Evolutionary conservation across 2,797 vertebrate species (phyloP).

Genomic region (Onychomys leucogaster): DNA sequence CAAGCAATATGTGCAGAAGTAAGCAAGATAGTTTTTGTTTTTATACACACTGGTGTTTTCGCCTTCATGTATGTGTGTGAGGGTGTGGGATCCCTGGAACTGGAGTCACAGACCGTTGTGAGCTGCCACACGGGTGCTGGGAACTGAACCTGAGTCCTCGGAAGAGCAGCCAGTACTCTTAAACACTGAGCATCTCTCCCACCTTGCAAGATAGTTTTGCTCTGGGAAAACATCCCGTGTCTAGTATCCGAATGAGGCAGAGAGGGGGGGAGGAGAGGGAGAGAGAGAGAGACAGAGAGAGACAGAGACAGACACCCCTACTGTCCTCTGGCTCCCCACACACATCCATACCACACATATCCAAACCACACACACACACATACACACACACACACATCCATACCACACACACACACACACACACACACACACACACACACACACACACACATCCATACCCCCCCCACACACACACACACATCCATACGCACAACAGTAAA

Average conservation of each 20-base stretch:
- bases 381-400: no score
- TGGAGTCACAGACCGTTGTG: not conserved
- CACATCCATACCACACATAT: no score
- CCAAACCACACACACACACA: no score
- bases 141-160: not conserved
- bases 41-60: not conserved
- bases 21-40: not conserved
- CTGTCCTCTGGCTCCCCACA: not conserved
- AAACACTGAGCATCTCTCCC: not conserved
- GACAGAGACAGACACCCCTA: not conserved
- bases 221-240: not conserved
- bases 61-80: not conserved
- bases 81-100: not conserved
- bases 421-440: no score
- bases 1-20: not conserved
- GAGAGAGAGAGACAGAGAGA: no score
- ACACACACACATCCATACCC: not conserved
- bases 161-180: not conserved
- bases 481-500: not conserved
- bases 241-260: not conserved
- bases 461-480: no score
- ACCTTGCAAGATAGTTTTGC: not conserved
- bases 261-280: no score
- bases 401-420: no score
- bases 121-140: not conserved